phyloP scores from a whole-genome alignment of 2,113 vertebrate genomes.

The Centropus unirufus region DNA sequence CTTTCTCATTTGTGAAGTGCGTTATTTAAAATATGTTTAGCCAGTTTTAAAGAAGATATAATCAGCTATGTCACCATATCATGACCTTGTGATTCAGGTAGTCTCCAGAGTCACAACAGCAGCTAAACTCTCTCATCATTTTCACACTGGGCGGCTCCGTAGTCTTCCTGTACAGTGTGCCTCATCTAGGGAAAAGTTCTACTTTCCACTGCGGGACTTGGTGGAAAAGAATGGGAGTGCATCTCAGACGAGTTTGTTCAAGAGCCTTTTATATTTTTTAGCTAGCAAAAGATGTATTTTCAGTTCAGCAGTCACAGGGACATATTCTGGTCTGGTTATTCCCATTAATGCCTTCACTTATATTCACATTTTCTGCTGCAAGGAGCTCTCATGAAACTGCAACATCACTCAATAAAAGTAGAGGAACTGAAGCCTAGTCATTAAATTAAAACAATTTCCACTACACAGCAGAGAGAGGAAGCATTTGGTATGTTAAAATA shows the following conservation, averaged over 20 bases:
- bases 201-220: neutral
- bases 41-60: neutral
- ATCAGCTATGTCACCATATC: neutral
- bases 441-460: neutral
- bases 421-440: neutral
- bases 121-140: neutral
- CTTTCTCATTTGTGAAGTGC: neutral
- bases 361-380: neutral
- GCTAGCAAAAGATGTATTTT: neutral
- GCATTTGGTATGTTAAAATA: neutral
- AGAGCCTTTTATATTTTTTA: neutral
- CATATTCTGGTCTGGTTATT: neutral
- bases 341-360: neutral
- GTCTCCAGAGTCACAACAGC: neutral
- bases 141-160: neutral
- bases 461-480: neutral
- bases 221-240: neutral
- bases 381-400: neutral
- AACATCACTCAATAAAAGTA: neutral
- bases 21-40: conserved; percentile 13
- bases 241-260: neutral
- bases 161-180: neutral
- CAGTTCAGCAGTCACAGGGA: neutral
- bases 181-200: neutral
- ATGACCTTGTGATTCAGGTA: neutral